Conservation (phyloP, 2,797 vertebrate genomes). For the Acipenser ruthenus region DNA sequence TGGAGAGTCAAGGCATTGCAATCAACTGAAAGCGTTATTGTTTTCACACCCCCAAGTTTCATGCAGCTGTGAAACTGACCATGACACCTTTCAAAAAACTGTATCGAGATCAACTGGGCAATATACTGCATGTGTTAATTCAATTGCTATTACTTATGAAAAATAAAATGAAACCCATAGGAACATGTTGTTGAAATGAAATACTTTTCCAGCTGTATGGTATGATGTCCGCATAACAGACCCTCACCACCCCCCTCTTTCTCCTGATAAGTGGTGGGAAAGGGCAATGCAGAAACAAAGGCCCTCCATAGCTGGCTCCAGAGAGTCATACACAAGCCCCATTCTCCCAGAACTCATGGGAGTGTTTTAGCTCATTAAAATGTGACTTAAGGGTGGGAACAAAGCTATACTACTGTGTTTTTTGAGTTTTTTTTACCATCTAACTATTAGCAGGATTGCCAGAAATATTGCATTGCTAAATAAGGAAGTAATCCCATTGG, state of each 20-base stretch:
- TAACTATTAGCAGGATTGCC: conserved; percentile 7
- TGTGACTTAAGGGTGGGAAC: conserved; percentile 40
- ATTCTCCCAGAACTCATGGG: conserved; percentile 35
- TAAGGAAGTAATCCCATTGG: background rate
- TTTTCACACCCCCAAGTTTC: no score
- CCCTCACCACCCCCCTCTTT: conserved; percentile 14
- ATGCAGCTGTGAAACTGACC: no score
- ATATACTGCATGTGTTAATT: background rate
- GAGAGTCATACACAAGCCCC: conserved; percentile 38
- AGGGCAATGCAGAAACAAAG: conserved; percentile 43
- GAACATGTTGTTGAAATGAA: conserved; percentile 34
- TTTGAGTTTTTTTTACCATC: conserved; percentile 6
- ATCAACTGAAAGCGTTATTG: no score
- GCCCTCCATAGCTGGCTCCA: conserved; percentile 36
- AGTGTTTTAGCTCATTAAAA: conserved; percentile 43
- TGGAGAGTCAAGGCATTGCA: no score
- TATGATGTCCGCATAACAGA: conserved; percentile 23
- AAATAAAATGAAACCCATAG: conserved; percentile 35
- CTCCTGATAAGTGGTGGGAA: conserved; percentile 46
- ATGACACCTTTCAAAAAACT: no score
- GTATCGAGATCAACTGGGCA: background rate
- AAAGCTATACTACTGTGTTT: conserved; percentile 22
- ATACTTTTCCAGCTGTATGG: conserved; percentile 38
- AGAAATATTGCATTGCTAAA: conserved; percentile 13
- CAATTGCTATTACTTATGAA: conserved; percentile 17